Conservation (phyloP, 2,113 vertebrate genomes). For the Sylvietta virens region DNA sequence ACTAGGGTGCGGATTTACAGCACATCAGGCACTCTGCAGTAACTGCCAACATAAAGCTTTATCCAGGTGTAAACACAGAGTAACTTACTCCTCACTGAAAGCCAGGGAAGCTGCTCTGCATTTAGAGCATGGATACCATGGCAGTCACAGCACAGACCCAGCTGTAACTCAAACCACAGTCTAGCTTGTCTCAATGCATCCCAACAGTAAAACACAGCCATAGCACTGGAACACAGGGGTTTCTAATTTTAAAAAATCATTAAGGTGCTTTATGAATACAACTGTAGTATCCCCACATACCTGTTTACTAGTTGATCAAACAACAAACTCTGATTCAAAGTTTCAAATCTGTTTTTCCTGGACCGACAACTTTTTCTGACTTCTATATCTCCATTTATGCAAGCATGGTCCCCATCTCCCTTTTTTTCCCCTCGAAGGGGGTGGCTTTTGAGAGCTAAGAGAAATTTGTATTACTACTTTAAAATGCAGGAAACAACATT, state of each 20-base stretch:
- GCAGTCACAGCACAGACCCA: neutral
- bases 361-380: conserved; percentile 93
- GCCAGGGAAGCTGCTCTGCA: neutral
- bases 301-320: conserved; percentile 99
- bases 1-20: conserved; percentile 12
- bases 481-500: conserved; percentile 50
- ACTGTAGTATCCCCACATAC: conserved; percentile 70
- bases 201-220: neutral
- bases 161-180: neutral
- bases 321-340: conserved; percentile 96
- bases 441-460: conserved; percentile 87
- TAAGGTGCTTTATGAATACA: conserved; percentile 17
- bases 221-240: neutral
- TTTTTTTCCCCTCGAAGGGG: conserved; percentile 84
- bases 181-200: neutral
- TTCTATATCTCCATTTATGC: conserved; percentile 94
- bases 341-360: conserved; percentile 95
- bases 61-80: neutral
- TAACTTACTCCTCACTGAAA: neutral
- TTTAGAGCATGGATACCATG: neutral
- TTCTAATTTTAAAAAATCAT: neutral
- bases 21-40: neutral
- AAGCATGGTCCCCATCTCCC: conserved; percentile 86
- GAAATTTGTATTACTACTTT: conserved; percentile 66
- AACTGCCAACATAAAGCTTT: neutral